Evolutionary conservation across 2,113 vertebrate species (phyloP).

Genomic region (Xenopus laevis): DNA sequence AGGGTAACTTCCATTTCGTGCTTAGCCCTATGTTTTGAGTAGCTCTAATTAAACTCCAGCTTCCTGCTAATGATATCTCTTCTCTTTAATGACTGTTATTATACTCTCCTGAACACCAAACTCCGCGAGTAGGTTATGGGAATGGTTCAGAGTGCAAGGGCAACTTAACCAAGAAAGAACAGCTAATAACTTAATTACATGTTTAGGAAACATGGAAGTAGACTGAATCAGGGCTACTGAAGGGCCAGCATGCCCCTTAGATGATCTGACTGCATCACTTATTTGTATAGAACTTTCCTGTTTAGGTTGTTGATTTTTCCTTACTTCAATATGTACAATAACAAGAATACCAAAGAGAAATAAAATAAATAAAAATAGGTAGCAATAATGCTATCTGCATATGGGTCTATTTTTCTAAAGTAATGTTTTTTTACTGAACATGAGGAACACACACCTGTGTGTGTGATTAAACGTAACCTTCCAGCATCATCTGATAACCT

Average conservation of each 20-base stretch:
- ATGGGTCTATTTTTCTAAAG: no score
- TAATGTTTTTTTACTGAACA: no score
- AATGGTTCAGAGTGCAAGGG: constrained; percentile 40
- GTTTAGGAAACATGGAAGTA: constrained; percentile 43
- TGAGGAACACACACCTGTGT: no score
- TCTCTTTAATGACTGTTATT: constrained; percentile 54
- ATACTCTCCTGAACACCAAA: constrained; percentile 50
- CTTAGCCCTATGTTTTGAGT: constrained; percentile 29
- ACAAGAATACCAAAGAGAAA: no score
- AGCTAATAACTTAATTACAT: constrained; percentile 42
- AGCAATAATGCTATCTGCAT: no score
- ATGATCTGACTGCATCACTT: neutral
- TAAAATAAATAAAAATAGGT: no score
- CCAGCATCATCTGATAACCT: no score
- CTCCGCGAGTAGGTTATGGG: constrained; percentile 12
- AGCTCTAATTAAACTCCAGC: constrained; percentile 41
- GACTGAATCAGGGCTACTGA: constrained; percentile 12
- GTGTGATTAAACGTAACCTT: no score
- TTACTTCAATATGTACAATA: no score
- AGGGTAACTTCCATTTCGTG: constrained; percentile 45
- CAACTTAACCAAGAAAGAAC: constrained; percentile 28
- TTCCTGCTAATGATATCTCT: constrained; percentile 47
- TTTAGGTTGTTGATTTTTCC: no score
- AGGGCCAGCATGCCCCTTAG: constrained; percentile 15
- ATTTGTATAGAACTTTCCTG: no score